phyloP scores from a whole-genome alignment of 2,797 vertebrate genomes.

The Malacoctenus gilli region DNA sequence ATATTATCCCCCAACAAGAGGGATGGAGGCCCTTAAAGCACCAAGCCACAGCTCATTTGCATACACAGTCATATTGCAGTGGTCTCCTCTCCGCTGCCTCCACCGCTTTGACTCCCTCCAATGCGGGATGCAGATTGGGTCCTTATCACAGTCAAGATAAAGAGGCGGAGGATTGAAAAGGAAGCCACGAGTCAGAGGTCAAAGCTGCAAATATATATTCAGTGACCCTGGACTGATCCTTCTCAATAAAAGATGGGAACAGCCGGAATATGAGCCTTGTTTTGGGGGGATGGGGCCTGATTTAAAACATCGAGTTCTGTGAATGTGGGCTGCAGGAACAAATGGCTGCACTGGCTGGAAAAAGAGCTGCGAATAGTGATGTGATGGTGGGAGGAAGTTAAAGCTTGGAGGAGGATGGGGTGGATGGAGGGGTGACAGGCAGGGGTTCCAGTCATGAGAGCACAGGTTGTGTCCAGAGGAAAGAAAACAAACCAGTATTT shows the following conservation, averaged over 20 bases:
- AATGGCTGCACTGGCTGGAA: slow-evolving; percentile 2
- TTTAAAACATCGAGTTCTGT: too few species aligned
- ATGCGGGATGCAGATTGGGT: neutral
- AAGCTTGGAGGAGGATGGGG: too few species aligned
- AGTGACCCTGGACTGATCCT: slow-evolving; percentile 19
- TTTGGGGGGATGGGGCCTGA: too few species aligned
- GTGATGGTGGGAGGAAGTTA: too few species aligned
- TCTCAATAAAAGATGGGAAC: slow-evolving; percentile 1
- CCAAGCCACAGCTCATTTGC: slow-evolving; percentile 1
- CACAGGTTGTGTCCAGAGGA: too few species aligned
- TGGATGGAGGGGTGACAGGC: too few species aligned
- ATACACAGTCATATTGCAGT: neutral
- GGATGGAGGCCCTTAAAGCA: neutral
- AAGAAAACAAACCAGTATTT: too few species aligned
- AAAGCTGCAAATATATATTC: slow-evolving; percentile 20
- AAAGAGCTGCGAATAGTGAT: too few species aligned
- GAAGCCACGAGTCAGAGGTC: slow-evolving; percentile 16
- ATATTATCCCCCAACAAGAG: slow-evolving; percentile 31
- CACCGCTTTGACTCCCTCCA: slow-evolving; percentile 10
- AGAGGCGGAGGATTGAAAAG: slow-evolving; percentile 10
- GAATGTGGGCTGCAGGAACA: slow-evolving; percentile 19
- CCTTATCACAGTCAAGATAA: slow-evolving; percentile 8
- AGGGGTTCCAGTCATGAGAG: too few species aligned
- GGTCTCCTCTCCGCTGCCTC: neutral
- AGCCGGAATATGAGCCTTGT: too few species aligned